Evolutionary conservation across 2,113 vertebrate genomes (phyloP).

Genomic region (Actinemys pallida): DNA sequence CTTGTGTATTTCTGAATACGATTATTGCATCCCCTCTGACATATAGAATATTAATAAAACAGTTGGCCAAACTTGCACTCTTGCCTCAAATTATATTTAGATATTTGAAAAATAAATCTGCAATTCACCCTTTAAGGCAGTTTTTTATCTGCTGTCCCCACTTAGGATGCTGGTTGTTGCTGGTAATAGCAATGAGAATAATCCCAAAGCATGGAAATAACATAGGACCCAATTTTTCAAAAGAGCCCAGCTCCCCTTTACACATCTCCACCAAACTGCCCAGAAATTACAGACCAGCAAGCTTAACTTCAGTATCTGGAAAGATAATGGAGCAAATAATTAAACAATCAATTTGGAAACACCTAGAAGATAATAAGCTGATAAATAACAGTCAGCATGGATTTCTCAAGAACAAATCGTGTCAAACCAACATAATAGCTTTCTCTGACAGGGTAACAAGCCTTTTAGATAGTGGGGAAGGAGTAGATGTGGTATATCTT

Average conservation of each 20-base stretch:
- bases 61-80: not conserved
- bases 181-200: not conserved
- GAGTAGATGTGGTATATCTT: too few relatives aligned
- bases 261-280: not conserved
- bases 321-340: too few relatives aligned
- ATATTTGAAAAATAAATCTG: not conserved
- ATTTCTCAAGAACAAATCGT: too few relatives aligned
- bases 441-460: too few relatives aligned
- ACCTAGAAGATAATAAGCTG: too few relatives aligned
- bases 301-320: too few relatives aligned
- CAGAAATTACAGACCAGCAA: not conserved
- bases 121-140: not conserved
- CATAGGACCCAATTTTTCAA: not conserved
- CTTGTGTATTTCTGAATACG: not conserved
- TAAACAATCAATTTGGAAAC: too few relatives aligned
- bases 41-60: not conserved
- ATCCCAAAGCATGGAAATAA: not conserved
- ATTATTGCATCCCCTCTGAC: not conserved
- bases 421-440: too few relatives aligned
- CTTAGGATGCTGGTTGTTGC: not conserved
- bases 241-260: not conserved
- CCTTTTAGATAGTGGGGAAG: too few relatives aligned
- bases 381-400: too few relatives aligned
- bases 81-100: not conserved
- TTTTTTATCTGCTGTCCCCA: not conserved